A percentile compares a stretch with the other conserved stretches of the same genome.
These are phyloP conservation scores for Cryptoleucopteryx plumbea DNA, from an alignment of 2,113 vertebrate species.

Conservation along the genomic window DNA sequence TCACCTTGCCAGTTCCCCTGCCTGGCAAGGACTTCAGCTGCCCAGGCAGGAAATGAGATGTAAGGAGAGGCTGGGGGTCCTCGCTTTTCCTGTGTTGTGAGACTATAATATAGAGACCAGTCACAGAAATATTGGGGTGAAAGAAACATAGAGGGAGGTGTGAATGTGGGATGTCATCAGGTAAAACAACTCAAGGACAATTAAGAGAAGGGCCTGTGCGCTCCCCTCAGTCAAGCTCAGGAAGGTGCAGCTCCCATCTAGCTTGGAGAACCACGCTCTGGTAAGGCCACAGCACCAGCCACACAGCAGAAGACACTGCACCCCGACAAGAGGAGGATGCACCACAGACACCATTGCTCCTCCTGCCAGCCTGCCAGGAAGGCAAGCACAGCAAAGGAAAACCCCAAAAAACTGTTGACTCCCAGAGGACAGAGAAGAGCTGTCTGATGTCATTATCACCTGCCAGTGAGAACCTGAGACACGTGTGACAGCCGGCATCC, in stretches of 20 bases:
- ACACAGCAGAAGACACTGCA: rapidly evolving
- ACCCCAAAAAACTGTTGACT: not conserved
- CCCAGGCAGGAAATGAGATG: rapidly evolving
- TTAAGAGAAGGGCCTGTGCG: too few species aligned
- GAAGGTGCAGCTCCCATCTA: not conserved
- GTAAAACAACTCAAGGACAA: not conserved
- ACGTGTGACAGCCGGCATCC: rapidly evolving
- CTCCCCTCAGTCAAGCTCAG: rapidly evolving
- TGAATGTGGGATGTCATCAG: not conserved
- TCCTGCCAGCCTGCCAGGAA: not conserved
- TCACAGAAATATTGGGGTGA: not conserved
- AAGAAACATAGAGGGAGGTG: not conserved
- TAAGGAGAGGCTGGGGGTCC: not conserved
- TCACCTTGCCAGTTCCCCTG: too few species aligned
- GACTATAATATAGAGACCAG: not conserved
- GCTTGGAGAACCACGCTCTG: too few species aligned
- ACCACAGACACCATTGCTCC: not conserved
- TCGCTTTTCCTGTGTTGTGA: too few species aligned
- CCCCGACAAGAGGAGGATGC: rapidly evolving
- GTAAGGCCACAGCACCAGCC: not conserved
- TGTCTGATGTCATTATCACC: too few species aligned
- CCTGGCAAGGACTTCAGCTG: not conserved
- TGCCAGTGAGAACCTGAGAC: not conserved
- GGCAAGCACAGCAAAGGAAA: not conserved
- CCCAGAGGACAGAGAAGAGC: not conserved